Percentiles rank a stretch among this genome's conserved stretches.
phyloP scores from a whole-genome alignment of 2,888 invertebrate species.

The Caenorhabditis japonica region DNA sequence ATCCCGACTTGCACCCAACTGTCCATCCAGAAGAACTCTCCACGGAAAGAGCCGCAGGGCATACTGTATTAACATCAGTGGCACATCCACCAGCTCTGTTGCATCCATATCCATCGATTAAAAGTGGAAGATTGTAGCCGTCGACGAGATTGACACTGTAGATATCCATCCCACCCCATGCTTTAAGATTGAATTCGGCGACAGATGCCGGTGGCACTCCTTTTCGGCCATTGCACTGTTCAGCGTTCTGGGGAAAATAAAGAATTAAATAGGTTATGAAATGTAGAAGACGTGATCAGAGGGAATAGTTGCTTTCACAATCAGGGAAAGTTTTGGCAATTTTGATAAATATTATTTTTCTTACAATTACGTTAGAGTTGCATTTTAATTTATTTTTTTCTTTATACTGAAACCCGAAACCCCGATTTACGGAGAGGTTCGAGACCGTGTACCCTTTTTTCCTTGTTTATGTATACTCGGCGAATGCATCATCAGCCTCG shows the following conservation, averaged over 20 bases:
- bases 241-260: conserved; percentile 21
- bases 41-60: conserved; percentile 25
- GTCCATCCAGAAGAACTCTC: conserved; percentile 59
- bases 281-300: no score
- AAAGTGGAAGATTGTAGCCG: conserved; percentile 78
- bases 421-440: no score
- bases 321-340: no score
- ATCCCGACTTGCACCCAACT: conserved; percentile 80
- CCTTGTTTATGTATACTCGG: no score
- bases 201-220: conserved; percentile 78
- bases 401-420: no score
- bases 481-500: no score
- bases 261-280: no score
- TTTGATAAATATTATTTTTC: no score
- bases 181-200: conserved; percentile 78
- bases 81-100: conserved; percentile 47
- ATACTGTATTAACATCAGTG: conserved; percentile 26
- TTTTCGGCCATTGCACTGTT: conserved; percentile 76
- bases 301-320: no score
- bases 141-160: conserved; percentile 80
- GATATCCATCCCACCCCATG: conserved; percentile 78
- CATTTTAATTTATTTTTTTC: no score
- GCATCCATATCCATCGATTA: conserved; percentile 54
- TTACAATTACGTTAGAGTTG: no score
- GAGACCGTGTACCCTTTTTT: no score